Conservation (phyloP, 2,113 vertebrate genomes). For the Picathartes gymnocephalus region DNA sequence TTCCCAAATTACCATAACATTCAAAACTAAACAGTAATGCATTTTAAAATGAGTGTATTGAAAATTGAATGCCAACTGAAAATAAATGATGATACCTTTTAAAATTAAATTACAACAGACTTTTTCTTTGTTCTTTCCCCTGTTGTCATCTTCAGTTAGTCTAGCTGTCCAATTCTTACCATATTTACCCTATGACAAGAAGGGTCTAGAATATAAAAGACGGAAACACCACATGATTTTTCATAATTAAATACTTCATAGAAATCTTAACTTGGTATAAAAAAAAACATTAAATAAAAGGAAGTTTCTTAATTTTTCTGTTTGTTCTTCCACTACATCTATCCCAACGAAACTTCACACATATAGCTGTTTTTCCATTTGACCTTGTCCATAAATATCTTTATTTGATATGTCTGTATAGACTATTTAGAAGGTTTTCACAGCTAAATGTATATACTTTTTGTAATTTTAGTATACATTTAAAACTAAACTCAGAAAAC, state of each 20-base stretch:
- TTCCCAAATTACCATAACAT: constrained; percentile 76
- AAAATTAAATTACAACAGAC: constrained; percentile 73
- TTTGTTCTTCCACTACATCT: neutral
- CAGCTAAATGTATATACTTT: fast-evolving
- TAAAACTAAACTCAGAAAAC: neutral
- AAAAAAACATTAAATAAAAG: neutral
- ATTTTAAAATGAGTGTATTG: constrained; percentile 79
- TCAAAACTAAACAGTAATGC: constrained; percentile 77
- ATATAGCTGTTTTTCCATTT: neutral
- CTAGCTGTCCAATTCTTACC: constrained; percentile 52
- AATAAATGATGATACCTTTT: constrained; percentile 73
- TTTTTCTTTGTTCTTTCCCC: constrained; percentile 61
- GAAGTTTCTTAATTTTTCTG: neutral
- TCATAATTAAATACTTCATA: constrained; percentile 23
- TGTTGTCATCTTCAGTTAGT: constrained; percentile 66
- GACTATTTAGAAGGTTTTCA: neutral
- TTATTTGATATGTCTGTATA: neutral
- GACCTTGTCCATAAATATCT: neutral
- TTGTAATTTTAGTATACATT: neutral
- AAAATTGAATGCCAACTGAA: constrained; percentile 78
- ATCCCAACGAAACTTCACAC: neutral
- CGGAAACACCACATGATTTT: neutral
- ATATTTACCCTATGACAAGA: constrained; percentile 37
- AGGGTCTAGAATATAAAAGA: constrained; percentile 47
- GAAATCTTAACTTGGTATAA: neutral